Conservation (phyloP, 2,888 invertebrate genomes). For the Diadromus collaris region DNA sequence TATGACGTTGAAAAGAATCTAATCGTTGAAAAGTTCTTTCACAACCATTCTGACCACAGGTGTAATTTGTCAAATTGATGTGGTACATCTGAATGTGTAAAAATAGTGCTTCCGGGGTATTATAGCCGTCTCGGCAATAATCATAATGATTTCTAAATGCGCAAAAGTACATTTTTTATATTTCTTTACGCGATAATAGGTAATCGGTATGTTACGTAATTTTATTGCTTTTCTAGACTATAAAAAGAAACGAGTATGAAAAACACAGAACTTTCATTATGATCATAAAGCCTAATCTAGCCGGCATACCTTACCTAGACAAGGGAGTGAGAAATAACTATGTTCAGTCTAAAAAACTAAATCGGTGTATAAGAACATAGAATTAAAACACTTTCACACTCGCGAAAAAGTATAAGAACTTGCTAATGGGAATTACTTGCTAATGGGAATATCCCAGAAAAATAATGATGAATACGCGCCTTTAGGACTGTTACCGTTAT, state of each 20-base stretch:
- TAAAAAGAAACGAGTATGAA: too few species aligned
- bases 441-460: neutral
- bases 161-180: constrained; percentile 6
- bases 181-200: neutral
- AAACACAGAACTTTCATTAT: too few species aligned
- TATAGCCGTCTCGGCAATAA: constrained; percentile 12
- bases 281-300: too few species aligned
- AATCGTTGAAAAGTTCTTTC: constrained; percentile 39
- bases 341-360: too few species aligned
- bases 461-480: neutral
- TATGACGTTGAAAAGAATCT: constrained; percentile 36
- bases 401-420: too few species aligned
- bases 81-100: constrained; percentile 29
- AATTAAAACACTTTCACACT: too few species aligned
- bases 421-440: neutral
- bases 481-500: too few species aligned
- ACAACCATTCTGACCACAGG: constrained; percentile 24
- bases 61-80: constrained; percentile 28
- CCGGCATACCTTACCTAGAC: too few species aligned
- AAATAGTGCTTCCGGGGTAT: constrained; percentile 32
- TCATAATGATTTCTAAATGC: constrained; percentile 13
- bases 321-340: too few species aligned
- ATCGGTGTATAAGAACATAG: too few species aligned
- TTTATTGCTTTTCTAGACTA: too few species aligned
- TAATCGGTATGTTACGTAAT: too few species aligned